These are phyloP conservation scores for Urocyon cinereoargenteus DNA, from an alignment of 2,797 vertebrate species.

Conservation along the genomic window DNA sequence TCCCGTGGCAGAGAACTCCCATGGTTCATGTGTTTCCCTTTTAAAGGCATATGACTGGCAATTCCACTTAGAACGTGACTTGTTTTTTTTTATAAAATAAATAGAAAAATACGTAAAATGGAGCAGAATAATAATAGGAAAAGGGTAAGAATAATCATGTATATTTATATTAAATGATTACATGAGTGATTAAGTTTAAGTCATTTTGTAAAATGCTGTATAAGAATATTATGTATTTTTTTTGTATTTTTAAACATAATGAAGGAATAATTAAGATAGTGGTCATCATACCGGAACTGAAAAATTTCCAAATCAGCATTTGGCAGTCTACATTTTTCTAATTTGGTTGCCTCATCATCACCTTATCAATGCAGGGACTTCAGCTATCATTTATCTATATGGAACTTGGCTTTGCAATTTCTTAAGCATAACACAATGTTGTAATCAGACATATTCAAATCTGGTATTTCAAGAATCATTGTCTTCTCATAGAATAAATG, in stretches of 20 bases:
- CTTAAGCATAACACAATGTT: slow-evolving; percentile 63
- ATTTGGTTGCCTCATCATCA: not conserved
- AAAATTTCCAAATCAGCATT: not conserved
- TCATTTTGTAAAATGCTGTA: not conserved
- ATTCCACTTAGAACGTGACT: not conserved
- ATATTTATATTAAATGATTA: not conserved
- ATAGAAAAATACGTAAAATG: not conserved
- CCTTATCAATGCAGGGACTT: slow-evolving; percentile 21
- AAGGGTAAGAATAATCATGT: not conserved
- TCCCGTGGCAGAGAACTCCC: not conserved
- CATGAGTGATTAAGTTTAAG: not conserved
- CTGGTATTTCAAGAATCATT: slow-evolving; percentile 76
- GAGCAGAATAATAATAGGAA: not conserved
- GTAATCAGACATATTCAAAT: slow-evolving; percentile 78
- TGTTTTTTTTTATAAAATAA: slow-evolving; percentile 17
- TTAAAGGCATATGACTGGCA: not conserved
- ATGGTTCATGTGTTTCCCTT: not conserved
- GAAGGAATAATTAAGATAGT: not conserved
- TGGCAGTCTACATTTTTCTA: slow-evolving; percentile 12
- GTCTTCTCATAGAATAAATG: slow-evolving; percentile 79
- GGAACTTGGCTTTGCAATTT: slow-evolving; percentile 58
- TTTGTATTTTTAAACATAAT: not conserved
- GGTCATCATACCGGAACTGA: not conserved
- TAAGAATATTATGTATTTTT: not conserved
- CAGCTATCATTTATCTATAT: slow-evolving; percentile 52